phyloP scores from a whole-genome alignment of 2,113 vertebrate species.

The Oryzias woworae region DNA sequence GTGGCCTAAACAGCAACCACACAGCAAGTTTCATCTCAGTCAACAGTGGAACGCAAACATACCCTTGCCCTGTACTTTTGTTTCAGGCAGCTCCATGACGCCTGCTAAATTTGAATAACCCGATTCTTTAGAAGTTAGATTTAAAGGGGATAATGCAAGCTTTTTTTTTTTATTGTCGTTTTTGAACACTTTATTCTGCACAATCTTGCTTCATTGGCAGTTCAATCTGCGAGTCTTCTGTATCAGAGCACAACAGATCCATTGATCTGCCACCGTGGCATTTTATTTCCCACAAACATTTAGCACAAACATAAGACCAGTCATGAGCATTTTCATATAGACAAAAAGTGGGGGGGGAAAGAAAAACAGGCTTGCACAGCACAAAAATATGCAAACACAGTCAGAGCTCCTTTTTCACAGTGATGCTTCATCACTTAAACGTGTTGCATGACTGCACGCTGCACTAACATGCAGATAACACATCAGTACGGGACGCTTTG shows the following conservation, averaged over 20 bases:
- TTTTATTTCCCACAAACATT: constrained; percentile 8
- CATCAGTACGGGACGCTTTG: too few species aligned
- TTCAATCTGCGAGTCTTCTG: not conserved
- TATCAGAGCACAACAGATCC: constrained; percentile 13
- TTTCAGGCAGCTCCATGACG: constrained; percentile 27
- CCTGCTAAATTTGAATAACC: constrained; percentile 22
- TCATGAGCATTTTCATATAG: constrained; percentile 5
- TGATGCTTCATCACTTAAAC: constrained; percentile 21
- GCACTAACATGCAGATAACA: constrained; percentile 6
- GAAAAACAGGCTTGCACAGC: not conserved
- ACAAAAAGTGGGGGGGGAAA: not conserved
- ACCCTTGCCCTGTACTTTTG: constrained; percentile 20
- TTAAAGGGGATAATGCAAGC: not conserved
- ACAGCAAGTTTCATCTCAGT: constrained; percentile 54
- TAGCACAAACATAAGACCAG: constrained; percentile 4
- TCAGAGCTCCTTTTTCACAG: constrained; percentile 8
- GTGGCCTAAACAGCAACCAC: constrained; percentile 58
- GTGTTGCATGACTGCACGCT: constrained; percentile 22
- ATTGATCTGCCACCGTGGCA: constrained; percentile 5
- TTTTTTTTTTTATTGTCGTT: not conserved
- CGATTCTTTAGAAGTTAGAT: not conserved
- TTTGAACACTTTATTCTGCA: not conserved
- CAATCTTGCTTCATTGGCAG: not conserved
- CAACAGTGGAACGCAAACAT: constrained; percentile 54
- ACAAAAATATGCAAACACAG: constrained; percentile 5